phyloP scores from a whole-genome alignment of 2,113 vertebrate genomes.

The Cariama cristata region DNA sequence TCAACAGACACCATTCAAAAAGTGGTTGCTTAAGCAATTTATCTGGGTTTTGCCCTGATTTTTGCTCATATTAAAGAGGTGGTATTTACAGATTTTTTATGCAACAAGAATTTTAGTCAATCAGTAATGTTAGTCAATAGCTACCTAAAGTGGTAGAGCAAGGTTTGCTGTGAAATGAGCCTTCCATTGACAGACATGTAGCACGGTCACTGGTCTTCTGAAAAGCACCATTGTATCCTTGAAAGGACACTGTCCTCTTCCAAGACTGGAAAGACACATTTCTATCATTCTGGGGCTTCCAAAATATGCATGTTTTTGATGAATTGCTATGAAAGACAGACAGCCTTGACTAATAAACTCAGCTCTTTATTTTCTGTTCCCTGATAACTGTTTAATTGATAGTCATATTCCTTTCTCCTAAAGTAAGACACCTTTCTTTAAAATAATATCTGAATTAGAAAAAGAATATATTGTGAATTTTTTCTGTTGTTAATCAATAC shows the following conservation, averaged over 20 bases:
- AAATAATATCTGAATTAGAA: neutral
- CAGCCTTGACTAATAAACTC: neutral
- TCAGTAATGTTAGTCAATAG: neutral
- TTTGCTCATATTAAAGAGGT: neutral
- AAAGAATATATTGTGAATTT: neutral
- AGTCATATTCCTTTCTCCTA: neutral
- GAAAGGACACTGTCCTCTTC: neutral
- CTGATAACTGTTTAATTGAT: neutral
- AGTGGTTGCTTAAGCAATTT: neutral
- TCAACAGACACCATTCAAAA: neutral
- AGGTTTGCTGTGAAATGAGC: neutral
- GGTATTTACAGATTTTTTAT: neutral
- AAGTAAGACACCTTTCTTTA: neutral
- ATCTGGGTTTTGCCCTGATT: neutral
- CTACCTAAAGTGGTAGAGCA: neutral
- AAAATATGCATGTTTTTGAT: neutral
- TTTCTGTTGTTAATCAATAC: neutral
- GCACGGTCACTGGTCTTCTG: neutral
- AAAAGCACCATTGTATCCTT: slow-evolving; percentile 16
- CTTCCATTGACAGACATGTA: neutral
- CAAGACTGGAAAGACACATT: neutral
- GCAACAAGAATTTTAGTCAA: neutral
- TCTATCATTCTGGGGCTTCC: neutral
- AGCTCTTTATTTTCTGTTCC: neutral
- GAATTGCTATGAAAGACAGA: neutral